Base-by-base conservation (phyloP, 2,113 vertebrate species). In the Caretta caretta region DNA sequence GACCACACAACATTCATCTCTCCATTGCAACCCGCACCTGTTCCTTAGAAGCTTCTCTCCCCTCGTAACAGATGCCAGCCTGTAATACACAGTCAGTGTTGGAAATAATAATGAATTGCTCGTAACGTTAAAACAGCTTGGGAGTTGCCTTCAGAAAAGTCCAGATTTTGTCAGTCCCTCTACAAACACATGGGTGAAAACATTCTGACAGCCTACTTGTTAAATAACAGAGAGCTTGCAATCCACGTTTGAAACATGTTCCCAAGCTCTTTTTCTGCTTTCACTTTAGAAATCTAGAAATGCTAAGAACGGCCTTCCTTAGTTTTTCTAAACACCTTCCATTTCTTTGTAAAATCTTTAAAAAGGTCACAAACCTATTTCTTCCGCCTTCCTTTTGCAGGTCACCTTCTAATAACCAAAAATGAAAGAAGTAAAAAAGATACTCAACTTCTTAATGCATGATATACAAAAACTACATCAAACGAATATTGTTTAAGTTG, bases 61-160 rank as follows among this genome's bases (percentile, higher is more conserved):
- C 22, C 85, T 83, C 86, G 27, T 72, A 84, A 25, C 57, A 42
- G 56, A 65, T 80, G 5, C 65, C 94, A 57, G 10, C n/a, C 48
- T 80, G 20, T 1, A 0, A 16, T 0, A 0, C 48, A 75, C 0
- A 83, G 25, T 93, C 76, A 35, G n/a, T 84, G 14, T 83, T 69
- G 62, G 31, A 69, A 62, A 25, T 29, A 35, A 65, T 17, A 8
- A 69, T 69, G 35, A n/a, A 69, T n/a, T 14, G 4, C 6, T 69
- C 4, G 4, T n/a, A 69, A n/a, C 3, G 4, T 69, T 69, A 69
- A n/a, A 69, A 69, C 35, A n/a, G 4, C 35, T n/a, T 69, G 62
- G 62, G 16, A 69, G 29, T 69, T 69, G 16, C 16, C 31, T n/a
- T 50, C 12, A 35, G 11, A 62, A 8, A 46, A 49, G 29, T 49